Conservation (phyloP, 2,797 vertebrate genomes). For the Periparus ater region DNA sequence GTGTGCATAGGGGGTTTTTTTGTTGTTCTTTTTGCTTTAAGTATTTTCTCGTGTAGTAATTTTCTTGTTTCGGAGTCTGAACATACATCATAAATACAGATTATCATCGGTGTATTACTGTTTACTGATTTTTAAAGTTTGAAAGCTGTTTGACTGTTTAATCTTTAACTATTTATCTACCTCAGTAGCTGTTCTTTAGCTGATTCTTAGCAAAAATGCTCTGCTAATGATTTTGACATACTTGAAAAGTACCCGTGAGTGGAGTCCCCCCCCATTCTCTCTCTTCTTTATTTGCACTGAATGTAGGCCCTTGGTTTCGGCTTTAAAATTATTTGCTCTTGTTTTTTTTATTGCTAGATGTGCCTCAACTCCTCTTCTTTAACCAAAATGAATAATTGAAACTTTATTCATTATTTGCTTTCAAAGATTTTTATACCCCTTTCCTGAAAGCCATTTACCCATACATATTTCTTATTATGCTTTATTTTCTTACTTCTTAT, state of each 20-base stretch:
- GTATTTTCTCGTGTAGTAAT: not conserved
- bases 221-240: not conserved
- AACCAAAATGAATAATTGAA: not conserved
- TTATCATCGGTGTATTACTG: not conserved
- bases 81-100: not conserved
- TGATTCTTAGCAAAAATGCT: not conserved
- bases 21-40: not conserved
- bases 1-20: not conserved
- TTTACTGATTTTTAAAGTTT: not conserved
- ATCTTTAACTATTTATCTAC: not conserved
- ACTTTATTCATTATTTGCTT: not conserved
- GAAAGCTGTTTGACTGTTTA: not conserved
- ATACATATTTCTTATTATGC: not conserved
- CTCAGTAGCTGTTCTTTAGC: not conserved
- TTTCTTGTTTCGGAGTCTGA: not conserved
- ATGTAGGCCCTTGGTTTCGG: not conserved
- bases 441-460: not conserved
- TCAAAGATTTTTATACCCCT: not conserved
- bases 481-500: not conserved
- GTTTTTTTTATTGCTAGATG: not conserved
- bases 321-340: not conserved
- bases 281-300: not conserved
- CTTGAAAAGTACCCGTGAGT: not conserved
- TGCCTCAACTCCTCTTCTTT: not conserved
- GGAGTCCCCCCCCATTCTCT: accelerated